Base-by-base conservation (phyloP, 2,797 vertebrate genomes). In the Leptoclinus maculatus region DNA sequence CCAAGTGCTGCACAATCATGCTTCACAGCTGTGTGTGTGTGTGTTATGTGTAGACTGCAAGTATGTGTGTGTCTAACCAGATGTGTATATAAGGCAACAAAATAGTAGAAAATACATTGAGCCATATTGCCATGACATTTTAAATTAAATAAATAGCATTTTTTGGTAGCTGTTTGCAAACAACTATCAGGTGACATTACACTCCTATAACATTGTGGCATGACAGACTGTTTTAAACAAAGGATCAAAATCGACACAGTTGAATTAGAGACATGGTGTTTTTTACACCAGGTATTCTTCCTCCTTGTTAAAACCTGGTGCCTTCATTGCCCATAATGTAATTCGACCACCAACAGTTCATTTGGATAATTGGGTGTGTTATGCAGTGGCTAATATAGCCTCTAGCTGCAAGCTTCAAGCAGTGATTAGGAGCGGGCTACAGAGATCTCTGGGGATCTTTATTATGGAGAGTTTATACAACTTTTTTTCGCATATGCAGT, bases 1-100 rank as follows among this genome's bases (percentile, higher is more conserved):
- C 69, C 76, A 66, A 87, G 79, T 74, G 73, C 85, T 88, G 82
- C 83, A 70, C 72, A 83, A 70, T 65, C 77, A 71, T 84, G n/a
- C 57, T 78, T 79, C 76, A 71, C 39, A 57, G n/a, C 36, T 13
- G 14, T 69, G 56, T n/a, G 56, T 69, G 56, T n/a, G 56, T n/a
- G 59, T 69, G 71, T 7, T 23, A 51, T 74, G 57, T 21, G 21
- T 32, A 17, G 25, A n/a, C 14, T 65, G 41, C 13, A 9, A 38
- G 12, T 65, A 65, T 78, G 49, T 58, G 29, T 60, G 38, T 63
- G 78, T 74, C 43, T 53, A 78, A 41, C 13, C 41, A 39, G 12
- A 67, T 36, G 34, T 53, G 34, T 53, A 63, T 29, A 25, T 45
- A 11, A 66, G 16, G 6, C 14, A 53, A 45, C 7, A 41, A 41